Percentiles rank a stretch among this genome's conserved stretches.
Conservation (phyloP, 2,113 vertebrate genomes). For the Tricholaema leucomelas region DNA sequence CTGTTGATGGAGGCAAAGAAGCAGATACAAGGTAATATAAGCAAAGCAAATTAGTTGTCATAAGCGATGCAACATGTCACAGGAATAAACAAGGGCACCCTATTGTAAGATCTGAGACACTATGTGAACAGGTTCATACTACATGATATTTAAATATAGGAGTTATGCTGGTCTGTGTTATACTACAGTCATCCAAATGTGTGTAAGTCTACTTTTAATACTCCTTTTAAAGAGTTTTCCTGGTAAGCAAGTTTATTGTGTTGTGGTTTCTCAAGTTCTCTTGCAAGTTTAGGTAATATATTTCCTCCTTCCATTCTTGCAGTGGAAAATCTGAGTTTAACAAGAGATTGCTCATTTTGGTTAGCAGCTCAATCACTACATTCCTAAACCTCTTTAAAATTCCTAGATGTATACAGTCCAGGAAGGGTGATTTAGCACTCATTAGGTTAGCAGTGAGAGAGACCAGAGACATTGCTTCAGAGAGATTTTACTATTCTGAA, state of each 20-base stretch:
- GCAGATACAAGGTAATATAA: neutral
- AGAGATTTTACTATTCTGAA: neutral
- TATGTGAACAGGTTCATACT: neutral
- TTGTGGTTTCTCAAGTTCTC: neutral
- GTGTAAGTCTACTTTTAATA: neutral
- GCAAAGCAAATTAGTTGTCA: neutral
- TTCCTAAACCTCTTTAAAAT: conserved; percentile 46
- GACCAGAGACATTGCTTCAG: neutral
- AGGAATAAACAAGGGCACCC: neutral
- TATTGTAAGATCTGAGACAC: neutral
- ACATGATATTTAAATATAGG: neutral
- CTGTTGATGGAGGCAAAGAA: neutral
- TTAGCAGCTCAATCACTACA: neutral
- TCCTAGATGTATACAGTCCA: conserved; percentile 4
- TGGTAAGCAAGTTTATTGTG: neutral
- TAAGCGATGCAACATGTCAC: neutral
- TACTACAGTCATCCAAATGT: neutral
- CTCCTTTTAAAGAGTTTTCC: neutral
- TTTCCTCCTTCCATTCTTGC: neutral
- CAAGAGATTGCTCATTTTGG: neutral
- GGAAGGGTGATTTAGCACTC: neutral
- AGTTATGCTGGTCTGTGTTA: neutral
- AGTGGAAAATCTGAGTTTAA: conserved; percentile 20
- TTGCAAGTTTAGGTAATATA: conserved; percentile 6
- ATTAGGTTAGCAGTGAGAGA: conserved; percentile 1